Base-by-base conservation (phyloP, 1,140 invertebrate species). In the Hydropsyche tenuis region DNA sequence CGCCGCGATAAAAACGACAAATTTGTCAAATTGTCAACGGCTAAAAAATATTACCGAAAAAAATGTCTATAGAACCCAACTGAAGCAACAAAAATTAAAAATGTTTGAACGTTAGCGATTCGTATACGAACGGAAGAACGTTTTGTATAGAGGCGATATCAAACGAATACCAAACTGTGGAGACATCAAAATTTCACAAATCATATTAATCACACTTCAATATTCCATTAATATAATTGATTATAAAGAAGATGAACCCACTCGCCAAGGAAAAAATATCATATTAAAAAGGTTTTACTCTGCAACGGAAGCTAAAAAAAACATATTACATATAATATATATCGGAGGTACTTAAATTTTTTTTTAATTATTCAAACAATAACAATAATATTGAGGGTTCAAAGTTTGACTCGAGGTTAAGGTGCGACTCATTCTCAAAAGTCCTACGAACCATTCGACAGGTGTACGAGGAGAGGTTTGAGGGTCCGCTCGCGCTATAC, bases 401-500 rank as follows among this genome's bases (percentile, higher is more conserved):
- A 37, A 37, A 37, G 30, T 37, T 37, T 37, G 30, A 37, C 30
- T 37, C 30, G 30, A 9, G 30, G 30, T 37, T 37, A 37, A 37
- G 30, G 30, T 37, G 30, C 3, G 30, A 37, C 30, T 37, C 9
- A 9, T 60, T 60, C 56, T 60, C 56, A 60, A 60, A 60, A 9
- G 23, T 48, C 14, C 45, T 4, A 4, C 30, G 30, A n/a, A 48
- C 45, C 2, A 16, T 48, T 48, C 20, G 56, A 60, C 56, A 60
- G 56, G 56, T 60, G 56, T 60, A 60, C 56, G 56, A 60, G 56
- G 23, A 60, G 45, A 60, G 56, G 56, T 60, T 37, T 20, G 56
- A 60, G 56, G 56, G 56, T 60, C 22, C 56, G 9, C 56, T 11
- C 12, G 0, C 23, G 12, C 56, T 60, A 60, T 60, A 60, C 18